These are phyloP conservation scores for Bimastos eiseni DNA, from an alignment of 2,888 invertebrate species.

Conservation along the genomic window DNA sequence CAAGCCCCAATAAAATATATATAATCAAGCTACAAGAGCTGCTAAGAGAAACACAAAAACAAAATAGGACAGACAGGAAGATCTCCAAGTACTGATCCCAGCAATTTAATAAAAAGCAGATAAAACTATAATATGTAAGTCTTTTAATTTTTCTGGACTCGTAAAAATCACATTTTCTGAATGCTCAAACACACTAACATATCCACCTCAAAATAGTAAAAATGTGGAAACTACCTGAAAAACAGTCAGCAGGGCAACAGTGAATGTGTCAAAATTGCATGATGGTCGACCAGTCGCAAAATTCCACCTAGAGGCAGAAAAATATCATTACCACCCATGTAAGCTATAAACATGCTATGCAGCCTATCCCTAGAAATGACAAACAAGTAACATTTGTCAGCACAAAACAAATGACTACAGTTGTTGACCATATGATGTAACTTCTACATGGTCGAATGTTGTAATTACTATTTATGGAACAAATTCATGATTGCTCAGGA, in stretches of 20 bases:
- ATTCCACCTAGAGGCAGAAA: conserved; percentile 62
- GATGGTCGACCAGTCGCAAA: conserved; percentile 81
- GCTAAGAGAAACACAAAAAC: neutral
- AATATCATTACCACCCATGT: neutral
- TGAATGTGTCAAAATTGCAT: conserved; percentile 99
- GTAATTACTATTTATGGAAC: neutral
- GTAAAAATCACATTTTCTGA: too few relatives aligned
- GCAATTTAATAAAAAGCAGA: neutral
- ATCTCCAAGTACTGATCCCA: neutral
- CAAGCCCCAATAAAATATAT: neutral
- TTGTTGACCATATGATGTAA: neutral
- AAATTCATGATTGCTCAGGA: neutral
- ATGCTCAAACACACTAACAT: neutral
- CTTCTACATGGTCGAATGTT: neutral
- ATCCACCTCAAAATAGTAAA: neutral
- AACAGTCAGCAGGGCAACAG: conserved; percentile 97
- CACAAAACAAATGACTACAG: neutral
- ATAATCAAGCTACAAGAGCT: neutral
- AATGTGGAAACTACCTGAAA: conserved; percentile 77
- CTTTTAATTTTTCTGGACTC: too few relatives aligned
- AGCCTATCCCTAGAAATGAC: neutral
- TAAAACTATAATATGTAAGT: neutral
- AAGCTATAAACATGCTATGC: neutral
- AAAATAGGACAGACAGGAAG: neutral
- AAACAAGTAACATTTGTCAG: neutral